A percentile compares a stretch with the other conserved stretches of the same genome.
These are phyloP conservation scores for Premnoplex brunnescens DNA, from an alignment of 2,797 vertebrate genomes.

Conservation along the genomic window DNA sequence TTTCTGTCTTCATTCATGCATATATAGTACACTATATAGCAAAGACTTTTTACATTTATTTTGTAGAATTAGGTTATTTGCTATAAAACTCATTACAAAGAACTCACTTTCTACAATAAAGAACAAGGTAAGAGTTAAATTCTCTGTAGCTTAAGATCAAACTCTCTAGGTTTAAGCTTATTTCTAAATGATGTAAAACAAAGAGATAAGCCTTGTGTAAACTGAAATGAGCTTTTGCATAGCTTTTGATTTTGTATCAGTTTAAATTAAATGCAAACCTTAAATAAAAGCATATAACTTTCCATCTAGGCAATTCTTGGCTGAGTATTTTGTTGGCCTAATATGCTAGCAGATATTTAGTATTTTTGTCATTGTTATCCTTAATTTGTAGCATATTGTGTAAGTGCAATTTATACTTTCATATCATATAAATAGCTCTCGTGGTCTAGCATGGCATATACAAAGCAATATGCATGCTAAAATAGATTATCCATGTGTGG, in stretches of 20 bases:
- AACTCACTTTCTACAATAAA: not conserved
- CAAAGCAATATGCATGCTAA: not conserved
- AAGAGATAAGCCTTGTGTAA: not conserved
- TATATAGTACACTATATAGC: not conserved
- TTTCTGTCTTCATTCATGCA: not conserved
- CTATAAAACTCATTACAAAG: not conserved
- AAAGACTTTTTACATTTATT: not conserved
- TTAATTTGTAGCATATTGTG: constrained; percentile 51
- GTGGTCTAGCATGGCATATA: constrained; percentile 10
- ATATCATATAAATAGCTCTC: constrained; percentile 45
- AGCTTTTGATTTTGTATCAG: not conserved
- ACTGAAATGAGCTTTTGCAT: not conserved
- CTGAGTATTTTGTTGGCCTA: not conserved
- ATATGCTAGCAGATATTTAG: constrained; percentile 8
- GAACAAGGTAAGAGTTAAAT: not conserved
- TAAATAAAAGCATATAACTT: constrained; percentile 18
- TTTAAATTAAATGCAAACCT: not conserved
- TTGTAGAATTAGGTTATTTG: not conserved
- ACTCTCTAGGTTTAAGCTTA: not conserved
- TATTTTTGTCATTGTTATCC: constrained; percentile 15
- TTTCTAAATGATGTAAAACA: not conserved
- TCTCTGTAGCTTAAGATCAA: not conserved
- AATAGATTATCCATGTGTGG: constrained; percentile 11
- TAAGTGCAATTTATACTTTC: constrained; percentile 10
- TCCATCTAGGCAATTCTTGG: not conserved